Evolutionary conservation across 2,113 vertebrate species (phyloP).

Genomic region (Channa maculata): DNA sequence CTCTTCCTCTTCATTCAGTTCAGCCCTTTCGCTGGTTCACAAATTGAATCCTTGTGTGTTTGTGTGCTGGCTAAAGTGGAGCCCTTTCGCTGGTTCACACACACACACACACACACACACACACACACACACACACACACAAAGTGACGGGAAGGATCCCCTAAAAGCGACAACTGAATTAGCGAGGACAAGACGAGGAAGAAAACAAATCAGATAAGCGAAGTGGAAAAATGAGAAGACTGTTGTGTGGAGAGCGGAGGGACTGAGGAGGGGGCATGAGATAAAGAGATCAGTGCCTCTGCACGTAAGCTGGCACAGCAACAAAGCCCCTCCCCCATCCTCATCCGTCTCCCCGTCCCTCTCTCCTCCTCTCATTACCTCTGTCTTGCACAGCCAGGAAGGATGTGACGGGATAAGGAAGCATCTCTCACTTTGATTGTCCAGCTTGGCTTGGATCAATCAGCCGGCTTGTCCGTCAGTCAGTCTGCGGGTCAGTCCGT

Average conservation of each 20-base stretch:
- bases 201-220: background rate
- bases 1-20: slow-evolving; percentile 18
- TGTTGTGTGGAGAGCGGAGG: background rate
- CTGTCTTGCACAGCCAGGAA: background rate
- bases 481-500: background rate
- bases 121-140: background rate
- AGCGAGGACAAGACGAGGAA: background rate
- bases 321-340: slow-evolving; percentile 43
- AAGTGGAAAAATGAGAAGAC: background rate
- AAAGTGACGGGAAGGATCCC: background rate
- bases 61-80: slow-evolving; percentile 12
- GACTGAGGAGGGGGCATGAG: slow-evolving; percentile 4
- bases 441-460: background rate
- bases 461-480: background rate
- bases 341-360: slow-evolving; percentile 3
- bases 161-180: background rate
- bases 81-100: background rate
- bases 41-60: background rate
- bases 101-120: slow-evolving; percentile 1
- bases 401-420: slow-evolving; percentile 41
- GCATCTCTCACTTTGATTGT: slow-evolving; percentile 2
- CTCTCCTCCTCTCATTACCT: slow-evolving; percentile 31
- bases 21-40: slow-evolving; percentile 47
- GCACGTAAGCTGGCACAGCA: slow-evolving; percentile 40
- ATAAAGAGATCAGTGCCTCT: slow-evolving; percentile 61